A percentile compares a stretch with the other conserved stretches of the same genome.
phyloP scores from a whole-genome alignment of 2,797 vertebrate species.

The Echiichthys vipera region DNA sequence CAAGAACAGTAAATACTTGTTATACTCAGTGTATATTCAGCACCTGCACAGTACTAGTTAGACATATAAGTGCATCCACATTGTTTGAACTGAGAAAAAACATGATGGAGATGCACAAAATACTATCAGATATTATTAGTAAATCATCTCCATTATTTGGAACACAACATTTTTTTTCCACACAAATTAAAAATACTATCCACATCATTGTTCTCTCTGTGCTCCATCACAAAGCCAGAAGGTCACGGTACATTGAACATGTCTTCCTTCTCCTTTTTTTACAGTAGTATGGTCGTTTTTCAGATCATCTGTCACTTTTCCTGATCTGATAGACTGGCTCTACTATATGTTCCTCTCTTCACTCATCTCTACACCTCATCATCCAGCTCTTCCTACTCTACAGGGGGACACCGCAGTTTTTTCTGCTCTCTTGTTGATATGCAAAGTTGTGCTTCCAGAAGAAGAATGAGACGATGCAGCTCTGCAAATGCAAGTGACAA shows the following conservation, averaged over 20 bases:
- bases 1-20: too few species aligned
- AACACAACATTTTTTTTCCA: neutral
- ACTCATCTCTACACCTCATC: slow-evolving; percentile 31
- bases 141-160: neutral
- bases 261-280: neutral
- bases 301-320: neutral
- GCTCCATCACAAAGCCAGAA: neutral
- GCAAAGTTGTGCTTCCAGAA: slow-evolving; percentile 56
- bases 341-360: slow-evolving; percentile 8
- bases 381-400: slow-evolving; percentile 31
- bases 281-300: neutral
- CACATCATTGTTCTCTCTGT: neutral
- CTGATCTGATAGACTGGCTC: slow-evolving; percentile 15
- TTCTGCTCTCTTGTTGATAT: slow-evolving; percentile 64
- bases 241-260: too few species aligned
- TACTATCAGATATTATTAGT: neutral
- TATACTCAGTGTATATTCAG: too few species aligned
- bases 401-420: slow-evolving; percentile 62
- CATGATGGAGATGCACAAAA: neutral
- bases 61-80: neutral
- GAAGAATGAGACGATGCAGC: slow-evolving; percentile 40
- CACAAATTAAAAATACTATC: neutral
- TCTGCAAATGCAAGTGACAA: slow-evolving; percentile 37
- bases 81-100: neutral
- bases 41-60: neutral